Evolutionary conservation across 2,888 invertebrate genomes (phyloP).

Genomic region (Ferrisia virgata): DNA sequence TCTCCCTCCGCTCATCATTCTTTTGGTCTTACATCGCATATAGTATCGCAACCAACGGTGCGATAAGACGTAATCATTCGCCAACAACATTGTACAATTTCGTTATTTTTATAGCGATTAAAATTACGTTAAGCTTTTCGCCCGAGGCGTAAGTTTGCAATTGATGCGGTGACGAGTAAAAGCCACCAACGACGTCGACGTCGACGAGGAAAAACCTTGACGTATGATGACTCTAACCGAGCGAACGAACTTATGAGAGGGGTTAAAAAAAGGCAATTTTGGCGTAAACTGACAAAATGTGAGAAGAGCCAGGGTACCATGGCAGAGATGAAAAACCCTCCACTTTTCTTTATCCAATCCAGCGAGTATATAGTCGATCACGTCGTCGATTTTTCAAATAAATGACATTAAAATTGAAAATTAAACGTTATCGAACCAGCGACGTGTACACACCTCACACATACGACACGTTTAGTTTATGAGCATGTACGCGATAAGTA

Average conservation of each 20-base stretch:
- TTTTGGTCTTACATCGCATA: too few species aligned
- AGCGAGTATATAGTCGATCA: not conserved
- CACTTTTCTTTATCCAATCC: not conserved
- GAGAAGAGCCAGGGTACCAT: not conserved
- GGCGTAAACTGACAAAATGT: not conserved
- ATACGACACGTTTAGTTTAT: not conserved
- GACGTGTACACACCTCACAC: not conserved
- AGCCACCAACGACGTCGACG: not conserved
- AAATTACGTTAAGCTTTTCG: not conserved
- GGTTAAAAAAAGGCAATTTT: not conserved
- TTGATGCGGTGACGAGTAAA: not conserved
- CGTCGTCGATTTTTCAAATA: slow-evolving; percentile 14
- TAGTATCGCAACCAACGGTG: too few species aligned
- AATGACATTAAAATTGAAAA: slow-evolving; percentile 17
- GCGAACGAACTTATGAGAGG: not conserved
- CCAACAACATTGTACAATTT: not conserved
- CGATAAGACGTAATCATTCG: not conserved
- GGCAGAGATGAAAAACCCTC: not conserved
- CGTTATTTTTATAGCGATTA: not conserved
- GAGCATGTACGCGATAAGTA: not conserved
- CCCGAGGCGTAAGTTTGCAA: not conserved
- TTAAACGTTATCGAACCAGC: slow-evolving; percentile 13
- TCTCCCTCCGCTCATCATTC: too few species aligned
- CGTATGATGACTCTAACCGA: not conserved
- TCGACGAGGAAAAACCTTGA: not conserved